Conservation (phyloP, 2,797 vertebrate genomes). For the Sardinella longiceps region DNA sequence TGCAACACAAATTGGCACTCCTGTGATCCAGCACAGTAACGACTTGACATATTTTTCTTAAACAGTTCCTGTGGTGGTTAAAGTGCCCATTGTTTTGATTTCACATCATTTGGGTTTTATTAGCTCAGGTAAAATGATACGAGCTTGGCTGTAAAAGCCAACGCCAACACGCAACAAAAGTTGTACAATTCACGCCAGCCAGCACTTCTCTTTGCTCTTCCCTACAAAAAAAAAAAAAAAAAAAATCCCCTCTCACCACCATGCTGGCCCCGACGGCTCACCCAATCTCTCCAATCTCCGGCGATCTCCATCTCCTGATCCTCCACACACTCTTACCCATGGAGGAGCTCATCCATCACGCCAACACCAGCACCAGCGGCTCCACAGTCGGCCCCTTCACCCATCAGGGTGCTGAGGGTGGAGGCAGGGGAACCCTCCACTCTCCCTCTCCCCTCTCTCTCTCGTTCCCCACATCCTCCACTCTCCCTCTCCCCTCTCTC, state of each 20-base stretch:
- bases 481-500: background rate
- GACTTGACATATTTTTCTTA: background rate
- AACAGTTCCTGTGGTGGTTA: constrained; percentile 12
- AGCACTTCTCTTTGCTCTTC: background rate
- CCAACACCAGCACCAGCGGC: background rate
- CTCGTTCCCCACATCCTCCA: too few relatives aligned
- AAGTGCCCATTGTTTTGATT: constrained; percentile 14
- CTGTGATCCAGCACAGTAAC: background rate
- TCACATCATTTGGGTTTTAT: constrained; percentile 16
- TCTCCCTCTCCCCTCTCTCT: background rate
- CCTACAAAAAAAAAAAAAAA: too few relatives aligned
- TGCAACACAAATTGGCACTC: background rate
- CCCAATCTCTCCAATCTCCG: background rate
- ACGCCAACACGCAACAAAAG: background rate
- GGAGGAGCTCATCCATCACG: constrained; percentile 9
- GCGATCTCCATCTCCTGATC: background rate
- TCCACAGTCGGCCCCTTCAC: background rate
- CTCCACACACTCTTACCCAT: background rate
- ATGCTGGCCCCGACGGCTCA: background rate
- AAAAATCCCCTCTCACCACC: background rate
- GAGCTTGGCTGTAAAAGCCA: background rate
- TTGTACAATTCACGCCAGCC: background rate
- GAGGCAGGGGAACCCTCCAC: background rate
- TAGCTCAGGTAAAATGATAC: background rate
- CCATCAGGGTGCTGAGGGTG: background rate